These are phyloP conservation scores for Apistogramma diplotaenia DNA, from an alignment of 2,113 vertebrate genomes.

Conservation along the genomic window DNA sequence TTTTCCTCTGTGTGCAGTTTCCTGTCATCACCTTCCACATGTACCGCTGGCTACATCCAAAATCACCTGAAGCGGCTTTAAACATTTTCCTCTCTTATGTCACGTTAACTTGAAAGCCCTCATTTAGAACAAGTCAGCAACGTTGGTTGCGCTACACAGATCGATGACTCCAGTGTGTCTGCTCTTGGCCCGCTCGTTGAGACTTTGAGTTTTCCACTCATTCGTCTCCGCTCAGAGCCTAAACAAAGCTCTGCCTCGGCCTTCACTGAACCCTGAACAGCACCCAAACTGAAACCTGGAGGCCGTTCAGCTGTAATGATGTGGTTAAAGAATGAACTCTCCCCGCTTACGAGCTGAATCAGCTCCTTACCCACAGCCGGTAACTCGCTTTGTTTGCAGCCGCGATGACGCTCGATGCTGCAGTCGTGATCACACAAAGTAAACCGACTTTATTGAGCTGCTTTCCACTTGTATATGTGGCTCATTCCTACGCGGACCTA, in stretches of 20 bases:
- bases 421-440: slow-evolving; percentile 2
- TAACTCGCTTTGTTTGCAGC: slow-evolving; percentile 32
- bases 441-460: slow-evolving; percentile 14
- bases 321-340: slow-evolving; percentile 52
- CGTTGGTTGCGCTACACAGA: neutral
- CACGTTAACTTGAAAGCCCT: neutral
- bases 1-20: neutral
- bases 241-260: slow-evolving; percentile 40
- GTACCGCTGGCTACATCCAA: neutral
- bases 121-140: slow-evolving; percentile 21
- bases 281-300: slow-evolving; percentile 48
- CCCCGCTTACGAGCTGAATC: slow-evolving; percentile 39
- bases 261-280: slow-evolving; percentile 46
- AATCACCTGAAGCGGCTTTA: slow-evolving; percentile 16
- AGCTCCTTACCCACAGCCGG: slow-evolving; percentile 28
- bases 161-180: slow-evolving; percentile 46
- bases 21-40: slow-evolving; percentile 27
- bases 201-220: slow-evolving; percentile 28
- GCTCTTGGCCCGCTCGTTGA: neutral
- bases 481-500: neutral
- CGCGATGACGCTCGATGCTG: neutral
- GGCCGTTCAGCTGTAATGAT: slow-evolving; percentile 57
- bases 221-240: slow-evolving; percentile 37
- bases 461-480: neutral
- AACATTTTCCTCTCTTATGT: slow-evolving; percentile 4